Conservation (phyloP, 2,113 vertebrate genomes). For the Lophotis ruficrista region DNA sequence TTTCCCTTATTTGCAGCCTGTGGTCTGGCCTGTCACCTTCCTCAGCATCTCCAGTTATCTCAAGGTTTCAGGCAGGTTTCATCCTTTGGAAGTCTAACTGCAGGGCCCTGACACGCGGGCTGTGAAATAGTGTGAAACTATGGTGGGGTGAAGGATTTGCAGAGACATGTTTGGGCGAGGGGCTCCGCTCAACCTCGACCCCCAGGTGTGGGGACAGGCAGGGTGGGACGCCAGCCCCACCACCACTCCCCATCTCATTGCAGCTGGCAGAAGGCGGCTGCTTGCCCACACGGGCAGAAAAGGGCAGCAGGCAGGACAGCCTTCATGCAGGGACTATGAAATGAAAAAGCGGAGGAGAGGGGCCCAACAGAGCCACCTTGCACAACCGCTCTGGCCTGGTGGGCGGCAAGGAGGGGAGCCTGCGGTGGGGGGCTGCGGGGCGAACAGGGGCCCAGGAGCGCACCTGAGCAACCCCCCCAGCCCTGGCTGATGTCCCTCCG, state of each 20-base stretch:
- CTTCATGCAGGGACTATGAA: neutral
- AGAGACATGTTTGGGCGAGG: neutral
- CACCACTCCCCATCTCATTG: neutral
- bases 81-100: neutral
- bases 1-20: neutral
- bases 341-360: neutral
- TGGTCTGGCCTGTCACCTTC: neutral
- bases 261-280: neutral
- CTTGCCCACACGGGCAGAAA: neutral
- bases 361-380: too few relatives aligned
- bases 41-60: neutral
- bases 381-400: neutral
- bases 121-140: neutral
- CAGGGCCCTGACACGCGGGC: accelerated
- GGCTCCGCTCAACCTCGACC: accelerated
- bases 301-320: neutral
- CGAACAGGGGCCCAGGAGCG: accelerated
- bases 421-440: accelerated
- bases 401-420: neutral
- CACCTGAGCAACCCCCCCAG: neutral
- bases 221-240: neutral
- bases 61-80: neutral
- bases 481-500: accelerated
- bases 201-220: neutral
- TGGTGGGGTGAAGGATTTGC: neutral